Base-by-base conservation (phyloP, 1,140 invertebrate species). In the Meloidogyne floridensis region DNA sequence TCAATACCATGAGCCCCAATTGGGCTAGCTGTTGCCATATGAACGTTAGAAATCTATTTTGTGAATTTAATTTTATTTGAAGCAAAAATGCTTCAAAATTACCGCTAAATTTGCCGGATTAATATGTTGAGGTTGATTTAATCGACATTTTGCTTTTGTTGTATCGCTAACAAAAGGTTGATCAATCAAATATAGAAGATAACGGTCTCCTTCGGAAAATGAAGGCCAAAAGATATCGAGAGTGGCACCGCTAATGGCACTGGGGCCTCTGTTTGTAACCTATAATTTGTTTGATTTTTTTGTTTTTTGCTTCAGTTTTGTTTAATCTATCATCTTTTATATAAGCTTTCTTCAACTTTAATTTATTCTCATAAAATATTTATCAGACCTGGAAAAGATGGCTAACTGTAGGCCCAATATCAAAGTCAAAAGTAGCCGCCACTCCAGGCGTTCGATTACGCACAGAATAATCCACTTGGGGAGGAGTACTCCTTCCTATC, bases 181-280 rank as follows among this genome's bases (percentile, higher is more conserved):
- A 74, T 90, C 89, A 72, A 89, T 90, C 54, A 89, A 80, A 78
- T 89, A 89, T 10, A 89, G 84, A 43, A 89, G 82, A 80, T 90
- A 82, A 47, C 85, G 85, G 18, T 89, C 88, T 59, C 88, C 80
- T 11, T 88, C 86, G 9, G 85, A 85, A 75, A 82, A 90, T 56
- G 84, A 87, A 8, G 88, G 88, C 89, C 89, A 89, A 83, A 87
- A 87, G 79, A 89, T 90, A 75, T 89, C 89, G 42, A 89, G 70
- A 18, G 83, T 87, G 43, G 87, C 89, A 8, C 84, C 76, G 75
- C 85, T 86, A 43, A 89, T 84, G 51, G 81, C 83, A 75, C 88
- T 88, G 18, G 87, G 88, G 2, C 88, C 88, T 18, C 85, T 81
- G 75, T 89, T 89, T 9, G 79, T 82, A 18, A 88, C 84, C 86